phyloP scores from a whole-genome alignment of 2,113 vertebrate genomes.

The Sterna hirundo region DNA sequence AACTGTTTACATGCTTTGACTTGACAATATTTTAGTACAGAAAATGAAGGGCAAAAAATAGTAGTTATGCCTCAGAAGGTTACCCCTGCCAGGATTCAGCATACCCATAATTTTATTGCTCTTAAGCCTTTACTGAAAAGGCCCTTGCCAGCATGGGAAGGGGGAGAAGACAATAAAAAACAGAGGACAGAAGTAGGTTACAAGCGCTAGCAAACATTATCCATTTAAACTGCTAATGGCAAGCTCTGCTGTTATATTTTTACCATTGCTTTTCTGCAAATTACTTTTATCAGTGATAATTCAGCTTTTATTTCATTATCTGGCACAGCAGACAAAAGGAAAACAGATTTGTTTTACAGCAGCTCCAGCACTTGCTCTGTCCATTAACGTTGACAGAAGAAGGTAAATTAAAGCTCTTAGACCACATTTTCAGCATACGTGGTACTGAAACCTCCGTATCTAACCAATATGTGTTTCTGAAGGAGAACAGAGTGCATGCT shows the following conservation, averaged over 20 bases:
- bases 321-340: slow-evolving; percentile 69
- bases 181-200: slow-evolving; percentile 34
- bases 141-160: background rate
- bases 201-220: slow-evolving; percentile 59
- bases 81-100: background rate
- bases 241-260: slow-evolving; percentile 71
- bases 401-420: slow-evolving; percentile 62
- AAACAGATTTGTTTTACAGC: slow-evolving; percentile 69
- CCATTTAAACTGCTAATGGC: slow-evolving; percentile 70
- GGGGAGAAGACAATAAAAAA: background rate
- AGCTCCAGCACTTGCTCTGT: slow-evolving; percentile 62
- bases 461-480: background rate
- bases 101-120: background rate
- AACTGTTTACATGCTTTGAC: background rate
- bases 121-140: background rate
- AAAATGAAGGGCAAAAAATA: background rate
- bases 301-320: slow-evolving; percentile 78
- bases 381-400: slow-evolving; percentile 68
- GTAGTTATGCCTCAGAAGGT: background rate
- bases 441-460: slow-evolving; percentile 3
- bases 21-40: background rate
- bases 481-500: background rate
- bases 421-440: slow-evolving; percentile 34
- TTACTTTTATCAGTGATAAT: slow-evolving; percentile 77
- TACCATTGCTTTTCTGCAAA: slow-evolving; percentile 71